phyloP scores from a whole-genome alignment of 2,113 vertebrate species.

The Ictidomys tridecemlineatus region DNA sequence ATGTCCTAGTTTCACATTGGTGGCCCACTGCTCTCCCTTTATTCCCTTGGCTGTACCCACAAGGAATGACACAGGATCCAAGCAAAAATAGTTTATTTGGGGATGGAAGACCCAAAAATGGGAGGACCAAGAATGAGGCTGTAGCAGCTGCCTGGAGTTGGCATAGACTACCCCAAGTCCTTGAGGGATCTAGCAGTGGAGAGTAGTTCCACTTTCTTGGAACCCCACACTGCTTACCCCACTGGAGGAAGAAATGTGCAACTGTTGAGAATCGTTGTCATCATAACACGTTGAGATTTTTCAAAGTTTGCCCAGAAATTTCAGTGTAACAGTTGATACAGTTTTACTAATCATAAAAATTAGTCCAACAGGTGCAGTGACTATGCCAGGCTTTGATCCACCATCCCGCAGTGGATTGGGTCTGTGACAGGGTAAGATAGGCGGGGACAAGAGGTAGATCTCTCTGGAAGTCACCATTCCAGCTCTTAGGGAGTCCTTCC shows the following conservation, averaged over 20 bases:
- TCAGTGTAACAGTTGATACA: background rate
- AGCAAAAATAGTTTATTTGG: conserved; percentile 84
- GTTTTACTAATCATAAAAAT: background rate
- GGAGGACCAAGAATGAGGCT: background rate
- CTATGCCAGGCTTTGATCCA: background rate
- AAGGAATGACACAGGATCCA: conserved; percentile 61
- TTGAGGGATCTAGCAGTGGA: background rate
- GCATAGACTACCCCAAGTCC: conserved; percentile 17
- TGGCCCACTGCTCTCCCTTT: background rate
- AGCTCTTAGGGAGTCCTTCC: background rate
- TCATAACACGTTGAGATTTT: background rate
- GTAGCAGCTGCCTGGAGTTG: conserved; percentile 71
- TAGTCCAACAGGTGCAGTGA: background rate
- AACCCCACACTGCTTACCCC: background rate
- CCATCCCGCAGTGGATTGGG: conserved; percentile 66
- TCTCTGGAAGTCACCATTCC: background rate
- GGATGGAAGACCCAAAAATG: conserved; percentile 63
- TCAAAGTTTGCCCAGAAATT: conserved; percentile 43
- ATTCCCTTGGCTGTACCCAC: background rate
- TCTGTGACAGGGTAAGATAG: background rate
- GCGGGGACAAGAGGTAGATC: background rate
- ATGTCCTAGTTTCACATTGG: background rate
- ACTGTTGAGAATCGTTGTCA: background rate
- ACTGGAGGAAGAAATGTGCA: conserved; percentile 43
- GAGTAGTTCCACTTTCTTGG: background rate